phyloP scores from a whole-genome alignment of 2,888 invertebrate genomes.

The Aphodius granarius region DNA sequence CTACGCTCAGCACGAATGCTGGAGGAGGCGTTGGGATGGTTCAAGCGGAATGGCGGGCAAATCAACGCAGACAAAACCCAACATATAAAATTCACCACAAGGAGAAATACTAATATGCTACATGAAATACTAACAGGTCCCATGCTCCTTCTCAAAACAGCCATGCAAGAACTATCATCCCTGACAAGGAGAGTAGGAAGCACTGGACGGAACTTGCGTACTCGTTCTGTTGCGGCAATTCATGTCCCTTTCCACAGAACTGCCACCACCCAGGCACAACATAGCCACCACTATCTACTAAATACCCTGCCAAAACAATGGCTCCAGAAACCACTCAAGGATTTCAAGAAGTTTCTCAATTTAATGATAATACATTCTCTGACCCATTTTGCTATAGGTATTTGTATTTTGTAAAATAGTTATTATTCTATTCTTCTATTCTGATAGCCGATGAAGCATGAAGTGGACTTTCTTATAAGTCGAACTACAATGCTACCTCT shows the following conservation, averaged over 20 bases:
- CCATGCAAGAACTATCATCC: background rate
- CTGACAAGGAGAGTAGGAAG: background rate
- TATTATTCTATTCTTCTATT: no score
- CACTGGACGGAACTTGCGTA: background rate
- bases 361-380: no score
- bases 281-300: no score
- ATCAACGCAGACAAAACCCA: background rate
- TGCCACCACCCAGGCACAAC: background rate
- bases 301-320: no score
- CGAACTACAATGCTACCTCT: constrained; percentile 34
- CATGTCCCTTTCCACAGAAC: background rate
- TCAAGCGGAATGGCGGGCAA: background rate
- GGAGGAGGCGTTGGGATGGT: background rate
- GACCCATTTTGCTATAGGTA: no score
- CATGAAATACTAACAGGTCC: background rate
- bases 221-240: background rate
- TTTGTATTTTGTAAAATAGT: no score
- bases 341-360: no score
- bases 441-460: constrained; percentile 11
- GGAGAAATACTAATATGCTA: background rate
- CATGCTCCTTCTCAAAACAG: background rate
- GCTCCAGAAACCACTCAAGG: no score
- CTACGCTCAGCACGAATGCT: background rate
- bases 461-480: constrained; percentile 2
- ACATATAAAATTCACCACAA: background rate